Conservation (phyloP, 35 echinoderm and acorn worm genomes). For the Amphiura filiformis region DNA sequence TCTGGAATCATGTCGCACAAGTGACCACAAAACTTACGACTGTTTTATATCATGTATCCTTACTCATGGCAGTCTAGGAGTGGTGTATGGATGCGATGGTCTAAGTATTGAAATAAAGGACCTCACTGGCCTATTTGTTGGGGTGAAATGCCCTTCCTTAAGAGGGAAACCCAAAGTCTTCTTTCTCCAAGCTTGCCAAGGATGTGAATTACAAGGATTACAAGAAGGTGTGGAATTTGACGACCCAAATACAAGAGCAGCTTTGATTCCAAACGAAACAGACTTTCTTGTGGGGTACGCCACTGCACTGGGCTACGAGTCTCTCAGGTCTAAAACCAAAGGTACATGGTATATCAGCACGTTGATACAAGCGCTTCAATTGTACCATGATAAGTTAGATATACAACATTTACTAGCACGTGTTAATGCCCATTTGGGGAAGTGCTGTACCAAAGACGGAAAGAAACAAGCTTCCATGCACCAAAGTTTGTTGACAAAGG, state of each 20-base stretch:
- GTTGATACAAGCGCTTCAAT: not conserved
- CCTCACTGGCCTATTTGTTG: not conserved
- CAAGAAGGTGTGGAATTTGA: not conserved
- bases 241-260: not conserved
- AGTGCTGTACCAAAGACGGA: too few relatives aligned
- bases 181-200: not conserved
- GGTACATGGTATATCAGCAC: not conserved
- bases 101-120: not conserved
- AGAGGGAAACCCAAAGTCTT: conserved; percentile 29
- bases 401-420: not conserved
- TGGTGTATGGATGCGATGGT: conserved; percentile 19
- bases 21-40: not conserved
- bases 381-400: not conserved
- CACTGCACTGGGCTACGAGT: not conserved
- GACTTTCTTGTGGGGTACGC: not conserved
- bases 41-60: not conserved
- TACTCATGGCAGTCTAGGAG: not conserved
- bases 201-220: not conserved
- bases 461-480: not conserved
- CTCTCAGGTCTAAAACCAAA: not conserved
- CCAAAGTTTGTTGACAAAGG: not conserved
- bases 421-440: not conserved
- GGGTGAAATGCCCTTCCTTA: not conserved
- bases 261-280: not conserved
- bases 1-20: not conserved